Evolutionary conservation across 2,888 invertebrate genomes (phyloP).

Genomic region (Nomada ruficornis): DNA sequence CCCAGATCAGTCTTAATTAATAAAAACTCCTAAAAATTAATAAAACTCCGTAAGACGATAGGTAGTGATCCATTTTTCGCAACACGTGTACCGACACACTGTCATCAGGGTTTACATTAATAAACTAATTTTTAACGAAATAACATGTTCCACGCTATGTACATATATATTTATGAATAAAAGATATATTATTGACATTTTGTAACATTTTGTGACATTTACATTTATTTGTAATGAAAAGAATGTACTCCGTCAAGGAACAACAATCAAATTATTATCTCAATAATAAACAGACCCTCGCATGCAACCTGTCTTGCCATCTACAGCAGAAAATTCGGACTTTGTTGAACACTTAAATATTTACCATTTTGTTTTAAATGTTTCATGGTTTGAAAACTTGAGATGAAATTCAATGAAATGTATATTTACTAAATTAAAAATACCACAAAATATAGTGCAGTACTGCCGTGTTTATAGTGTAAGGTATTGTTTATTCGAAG

Average conservation of each 20-base stretch:
- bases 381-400: slow-evolving; percentile 24
- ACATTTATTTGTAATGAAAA: background rate
- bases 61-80: no score
- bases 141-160: background rate
- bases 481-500: slow-evolving; percentile 30
- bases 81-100: no score
- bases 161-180: background rate
- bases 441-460: background rate
- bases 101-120: background rate
- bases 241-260: background rate
- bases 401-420: slow-evolving; percentile 37
- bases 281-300: background rate
- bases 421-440: slow-evolving; percentile 20
- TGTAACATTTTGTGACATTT: no score
- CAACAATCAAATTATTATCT: background rate
- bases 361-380: slow-evolving; percentile 60
- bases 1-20: no score
- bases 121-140: background rate
- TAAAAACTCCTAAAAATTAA: no score
- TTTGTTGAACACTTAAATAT: slow-evolving; percentile 49
- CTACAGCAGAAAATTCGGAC: slow-evolving; percentile 36
- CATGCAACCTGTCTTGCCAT: slow-evolving; percentile 53
- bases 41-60: no score
- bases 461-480: slow-evolving; percentile 12
- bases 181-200: background rate